Base-by-base conservation (phyloP, 2,888 invertebrate genomes). In the Helicoverpa assulta region DNA sequence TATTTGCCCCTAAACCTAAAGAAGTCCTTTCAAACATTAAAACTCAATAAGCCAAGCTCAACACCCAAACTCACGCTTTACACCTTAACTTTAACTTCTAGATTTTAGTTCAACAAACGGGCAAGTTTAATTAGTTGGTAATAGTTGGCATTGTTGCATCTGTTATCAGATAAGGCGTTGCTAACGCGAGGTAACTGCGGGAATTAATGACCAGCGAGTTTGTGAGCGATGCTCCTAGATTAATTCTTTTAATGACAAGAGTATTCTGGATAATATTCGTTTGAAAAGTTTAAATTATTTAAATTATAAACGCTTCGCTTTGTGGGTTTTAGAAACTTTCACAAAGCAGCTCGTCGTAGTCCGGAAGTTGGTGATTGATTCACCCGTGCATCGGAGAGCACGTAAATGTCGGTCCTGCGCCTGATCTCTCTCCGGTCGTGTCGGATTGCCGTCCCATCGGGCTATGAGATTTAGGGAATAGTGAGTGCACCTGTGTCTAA, bases 101-200 rank as follows among this genome's bases (percentile, higher is more conserved):
- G 6, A 4, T 29, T 60, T 19, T 10, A 53, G 37, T 62, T 54
- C 19, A 0, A 0, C 29, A 43, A 69, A 52, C 19, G 16, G 52
- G 51, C 4, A 51, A 76, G 40, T 63, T 76, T 60, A 76, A 76
- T 76, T 78, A 65, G 69, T 76, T 73, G 12, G 3, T 76, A 78
- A 78, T 78, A 59, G 68, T 61, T 77, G 4, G 26, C 73, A 64
- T 73, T 73, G 73, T 63, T 33, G 26, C 50, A 21, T 73, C 50
- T 50, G 67, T 33, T 64, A 75, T 70, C 64, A 18, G 74, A 78
- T 78, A 74, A 58, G 54, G 50, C 54, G 37, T 63, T n/a, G 26
- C 63, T 37, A 68, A 73, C 60, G 40, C 69, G 16, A n/a, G 37
- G 65, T 5, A 55, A 53, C 73, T n/a, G 29, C 33, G 40, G 7